Evolutionary conservation across 2,888 invertebrate species (phyloP).

Genomic region (Amphipoea lucens): DNA sequence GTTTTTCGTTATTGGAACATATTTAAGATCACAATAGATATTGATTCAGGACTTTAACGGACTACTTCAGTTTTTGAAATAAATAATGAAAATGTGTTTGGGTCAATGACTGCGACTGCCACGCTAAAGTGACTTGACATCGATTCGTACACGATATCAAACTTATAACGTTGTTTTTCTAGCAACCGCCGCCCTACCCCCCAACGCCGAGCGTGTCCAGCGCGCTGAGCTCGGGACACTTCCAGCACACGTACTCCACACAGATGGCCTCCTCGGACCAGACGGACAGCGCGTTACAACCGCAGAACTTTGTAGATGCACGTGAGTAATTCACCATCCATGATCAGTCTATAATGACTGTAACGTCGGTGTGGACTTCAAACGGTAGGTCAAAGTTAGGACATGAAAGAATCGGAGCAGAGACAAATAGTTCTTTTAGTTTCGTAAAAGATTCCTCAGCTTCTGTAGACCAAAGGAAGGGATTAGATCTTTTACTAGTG

Average conservation of each 20-base stretch:
- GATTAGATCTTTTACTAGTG: no score
- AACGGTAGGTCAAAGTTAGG: no score
- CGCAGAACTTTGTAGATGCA: constrained; percentile 86
- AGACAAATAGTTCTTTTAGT: no score
- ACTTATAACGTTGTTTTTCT: neutral
- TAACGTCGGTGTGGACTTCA: no score
- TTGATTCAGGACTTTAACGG: no score
- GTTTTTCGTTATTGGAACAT: no score
- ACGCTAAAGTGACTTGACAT: neutral
- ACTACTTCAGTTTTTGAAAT: no score
- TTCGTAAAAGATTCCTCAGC: no score
- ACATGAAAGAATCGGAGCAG: no score
- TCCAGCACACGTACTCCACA: constrained; percentile 81
- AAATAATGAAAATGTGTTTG: no score
- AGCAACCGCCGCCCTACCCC: constrained; percentile 85
- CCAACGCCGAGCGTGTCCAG: constrained; percentile 86
- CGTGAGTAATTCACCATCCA: constrained; percentile 74
- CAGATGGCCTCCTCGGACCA: constrained; percentile 77
- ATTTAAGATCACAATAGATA: no score
- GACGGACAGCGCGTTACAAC: constrained; percentile 76
- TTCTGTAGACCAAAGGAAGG: no score
- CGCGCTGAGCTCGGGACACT: constrained; percentile 78
- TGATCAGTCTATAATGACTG: neutral
- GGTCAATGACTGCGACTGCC: neutral
- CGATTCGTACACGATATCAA: neutral